Conservation (phyloP, 2,113 vertebrate species). For the Poeciliopsis occidentalis region DNA sequence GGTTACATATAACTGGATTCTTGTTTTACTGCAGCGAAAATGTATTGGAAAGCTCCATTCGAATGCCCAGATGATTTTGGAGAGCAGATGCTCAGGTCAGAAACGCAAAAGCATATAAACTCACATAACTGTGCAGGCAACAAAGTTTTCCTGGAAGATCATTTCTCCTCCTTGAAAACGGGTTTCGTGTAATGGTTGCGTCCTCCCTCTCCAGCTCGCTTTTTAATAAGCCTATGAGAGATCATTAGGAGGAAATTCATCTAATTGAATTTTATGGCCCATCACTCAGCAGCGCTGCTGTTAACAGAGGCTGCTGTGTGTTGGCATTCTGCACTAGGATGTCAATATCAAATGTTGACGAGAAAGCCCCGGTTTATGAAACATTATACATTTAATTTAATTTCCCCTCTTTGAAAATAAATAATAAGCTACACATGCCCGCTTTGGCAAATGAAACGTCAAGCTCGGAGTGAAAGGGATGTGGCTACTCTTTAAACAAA, state of each 20-base stretch:
- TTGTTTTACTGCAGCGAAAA: not conserved
- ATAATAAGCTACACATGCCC: slow-evolving; percentile 52
- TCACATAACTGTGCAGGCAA: slow-evolving; percentile 21
- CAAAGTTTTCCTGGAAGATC: slow-evolving; percentile 37
- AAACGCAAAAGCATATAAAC: slow-evolving; percentile 17
- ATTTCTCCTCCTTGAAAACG: slow-evolving; percentile 47
- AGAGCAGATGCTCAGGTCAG: slow-evolving; percentile 13
- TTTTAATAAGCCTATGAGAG: slow-evolving; percentile 62
- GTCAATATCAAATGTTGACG: slow-evolving; percentile 57
- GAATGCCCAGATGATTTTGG: not conserved
- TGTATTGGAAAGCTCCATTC: not conserved
- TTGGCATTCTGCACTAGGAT: slow-evolving; percentile 46
- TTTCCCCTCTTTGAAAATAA: slow-evolving; percentile 52
- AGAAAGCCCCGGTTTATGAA: slow-evolving; percentile 51
- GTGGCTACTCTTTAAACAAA: not conserved
- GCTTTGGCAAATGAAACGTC: slow-evolving; percentile 10
- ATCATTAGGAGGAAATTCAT: slow-evolving; percentile 77
- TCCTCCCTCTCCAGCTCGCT: slow-evolving; percentile 17
- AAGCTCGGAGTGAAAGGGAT: not conserved
- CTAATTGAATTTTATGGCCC: slow-evolving; percentile 73
- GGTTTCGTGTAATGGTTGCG: slow-evolving; percentile 51
- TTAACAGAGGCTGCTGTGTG: slow-evolving; percentile 69
- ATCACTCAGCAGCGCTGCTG: slow-evolving; percentile 55
- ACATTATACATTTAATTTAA: slow-evolving; percentile 60
- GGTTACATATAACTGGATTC: not conserved